Evolutionary conservation across 2,113 vertebrate species (phyloP).

Genomic region (Hepsetus odoe): DNA sequence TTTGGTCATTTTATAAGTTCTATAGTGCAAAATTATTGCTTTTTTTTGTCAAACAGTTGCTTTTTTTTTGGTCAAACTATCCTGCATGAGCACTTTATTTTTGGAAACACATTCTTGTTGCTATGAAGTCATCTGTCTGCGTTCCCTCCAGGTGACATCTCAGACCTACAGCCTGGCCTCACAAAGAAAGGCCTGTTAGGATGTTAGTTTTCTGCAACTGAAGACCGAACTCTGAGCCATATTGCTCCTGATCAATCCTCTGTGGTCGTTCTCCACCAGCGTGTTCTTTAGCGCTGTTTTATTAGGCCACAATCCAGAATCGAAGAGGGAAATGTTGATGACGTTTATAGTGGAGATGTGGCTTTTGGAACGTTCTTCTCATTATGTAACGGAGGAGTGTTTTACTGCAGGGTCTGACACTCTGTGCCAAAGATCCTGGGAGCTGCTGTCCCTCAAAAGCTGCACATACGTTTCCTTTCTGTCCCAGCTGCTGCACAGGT

Average conservation of each 20-base stretch:
- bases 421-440: neutral
- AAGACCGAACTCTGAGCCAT: neutral
- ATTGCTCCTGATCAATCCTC: neutral
- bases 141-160: conserved; percentile 4
- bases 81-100: neutral
- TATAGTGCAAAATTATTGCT: too few relatives aligned
- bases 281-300: neutral
- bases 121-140: neutral
- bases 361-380: neutral
- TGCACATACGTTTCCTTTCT: neutral
- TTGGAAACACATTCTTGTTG: conserved; percentile 18
- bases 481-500: neutral
- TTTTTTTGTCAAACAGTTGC: too few relatives aligned
- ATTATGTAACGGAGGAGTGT: neutral
- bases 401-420: neutral
- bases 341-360: neutral
- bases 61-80: too few relatives aligned
- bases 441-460: neutral
- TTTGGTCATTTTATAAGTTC: too few relatives aligned
- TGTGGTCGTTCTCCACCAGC: neutral
- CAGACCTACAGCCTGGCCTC: neutral
- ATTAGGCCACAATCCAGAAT: neutral
- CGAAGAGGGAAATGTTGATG: neutral
- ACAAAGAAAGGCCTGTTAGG: conserved; percentile 8
- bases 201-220: neutral